These are phyloP conservation scores for Brachypalpus laphriformis DNA, from an alignment of 2,888 invertebrate genomes.

Conservation along the genomic window DNA sequence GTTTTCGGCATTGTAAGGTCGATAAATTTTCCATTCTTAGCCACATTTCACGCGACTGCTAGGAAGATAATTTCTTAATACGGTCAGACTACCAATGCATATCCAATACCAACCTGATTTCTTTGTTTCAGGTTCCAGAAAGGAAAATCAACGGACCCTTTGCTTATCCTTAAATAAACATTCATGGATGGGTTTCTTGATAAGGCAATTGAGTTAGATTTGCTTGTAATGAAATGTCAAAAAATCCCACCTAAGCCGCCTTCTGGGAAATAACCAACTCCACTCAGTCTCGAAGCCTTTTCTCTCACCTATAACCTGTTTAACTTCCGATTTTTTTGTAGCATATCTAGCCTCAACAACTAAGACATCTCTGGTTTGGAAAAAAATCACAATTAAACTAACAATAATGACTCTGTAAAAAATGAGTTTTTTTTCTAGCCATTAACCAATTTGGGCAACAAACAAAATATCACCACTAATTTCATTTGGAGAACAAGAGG, in stretches of 20 bases:
- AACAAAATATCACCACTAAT: conserved; percentile 49
- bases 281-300: neutral
- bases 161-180: no score
- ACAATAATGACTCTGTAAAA: conserved; percentile 52
- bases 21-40: no score
- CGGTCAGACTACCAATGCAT: no score
- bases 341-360: neutral
- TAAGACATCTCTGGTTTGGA: neutral
- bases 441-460: conserved; percentile 54
- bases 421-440: conserved; percentile 11
- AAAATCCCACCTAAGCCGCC: neutral
- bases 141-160: no score
- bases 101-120: no score
- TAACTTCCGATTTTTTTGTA: neutral
- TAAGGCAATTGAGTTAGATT: no score
- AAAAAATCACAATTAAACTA: conserved; percentile 50
- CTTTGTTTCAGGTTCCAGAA: no score
- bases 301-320: neutral
- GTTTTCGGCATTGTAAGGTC: no score
- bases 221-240: no score
- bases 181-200: no score
- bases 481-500: conserved; percentile 41
- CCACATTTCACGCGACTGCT: no score
- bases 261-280: neutral
- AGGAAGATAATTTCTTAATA: no score